A percentile compares a stretch with the other conserved stretches of the same genome.
These are phyloP conservation scores for Neoitamus cyanurus DNA, from an alignment of 2,888 invertebrate genomes.

Conservation along the genomic window DNA sequence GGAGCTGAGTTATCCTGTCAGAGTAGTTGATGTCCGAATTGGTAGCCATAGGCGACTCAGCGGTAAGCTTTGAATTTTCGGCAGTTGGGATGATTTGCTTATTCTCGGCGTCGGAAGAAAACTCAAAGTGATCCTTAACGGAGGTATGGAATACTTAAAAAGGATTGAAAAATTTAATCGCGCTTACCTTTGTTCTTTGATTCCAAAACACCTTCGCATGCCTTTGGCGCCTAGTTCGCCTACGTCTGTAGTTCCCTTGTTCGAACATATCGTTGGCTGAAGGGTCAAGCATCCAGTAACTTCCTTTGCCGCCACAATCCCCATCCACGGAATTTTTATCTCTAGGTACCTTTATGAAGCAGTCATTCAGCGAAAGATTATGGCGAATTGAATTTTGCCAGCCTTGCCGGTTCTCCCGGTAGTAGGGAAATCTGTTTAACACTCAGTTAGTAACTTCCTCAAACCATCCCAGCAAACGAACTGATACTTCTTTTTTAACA, in stretches of 20 bases:
- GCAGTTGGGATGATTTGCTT: background rate
- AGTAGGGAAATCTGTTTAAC: constrained; percentile 76
- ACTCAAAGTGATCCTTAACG: constrained; percentile 4
- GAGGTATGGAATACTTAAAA: background rate
- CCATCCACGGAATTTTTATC: constrained; percentile 60
- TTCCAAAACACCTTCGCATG: constrained; percentile 58
- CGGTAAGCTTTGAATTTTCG: background rate
- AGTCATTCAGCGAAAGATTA: constrained; percentile 83
- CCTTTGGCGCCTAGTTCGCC: constrained; percentile 73
- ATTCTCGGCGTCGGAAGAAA: background rate
- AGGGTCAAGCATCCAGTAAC: constrained; percentile 84
- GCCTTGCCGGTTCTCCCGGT: constrained; percentile 84
- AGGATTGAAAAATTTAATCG: background rate
- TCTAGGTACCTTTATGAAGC: constrained; percentile 78
- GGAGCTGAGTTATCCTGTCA: constrained; percentile 64
- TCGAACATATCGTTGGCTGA: constrained; percentile 88
- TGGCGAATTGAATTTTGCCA: constrained; percentile 87
- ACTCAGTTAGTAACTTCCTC: background rate
- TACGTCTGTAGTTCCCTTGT: constrained; percentile 84
- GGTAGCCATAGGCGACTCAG: background rate
- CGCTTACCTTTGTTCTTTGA: constrained; percentile 52
- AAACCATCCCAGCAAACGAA: background rate
- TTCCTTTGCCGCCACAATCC: constrained; percentile 74
- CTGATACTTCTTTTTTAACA: background rate
- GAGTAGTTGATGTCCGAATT: constrained; percentile 58